These are phyloP conservation scores for Eucriotettix oculatus DNA, from an alignment of 2,888 invertebrate genomes.

Conservation along the genomic window DNA sequence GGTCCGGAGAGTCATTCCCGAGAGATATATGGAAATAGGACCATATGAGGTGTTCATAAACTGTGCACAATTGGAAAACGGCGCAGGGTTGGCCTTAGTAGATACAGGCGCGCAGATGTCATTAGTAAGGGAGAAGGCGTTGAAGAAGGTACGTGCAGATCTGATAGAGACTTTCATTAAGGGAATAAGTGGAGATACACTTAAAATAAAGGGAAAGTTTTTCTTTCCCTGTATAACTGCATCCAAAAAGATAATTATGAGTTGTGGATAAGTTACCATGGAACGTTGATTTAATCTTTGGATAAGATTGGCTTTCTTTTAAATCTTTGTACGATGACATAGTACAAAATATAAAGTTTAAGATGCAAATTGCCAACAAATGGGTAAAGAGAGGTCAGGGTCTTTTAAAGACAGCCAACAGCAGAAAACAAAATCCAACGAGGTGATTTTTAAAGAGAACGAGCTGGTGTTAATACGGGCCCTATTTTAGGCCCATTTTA, in stretches of 20 bases:
- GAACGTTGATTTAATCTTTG: too few relatives aligned
- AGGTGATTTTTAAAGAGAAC: too few relatives aligned
- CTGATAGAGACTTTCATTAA: not conserved
- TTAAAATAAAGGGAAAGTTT: not conserved
- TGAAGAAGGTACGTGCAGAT: not conserved
- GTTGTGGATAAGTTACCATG: not conserved
- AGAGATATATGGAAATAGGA: not conserved
- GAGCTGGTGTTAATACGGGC: too few relatives aligned
- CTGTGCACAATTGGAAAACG: not conserved
- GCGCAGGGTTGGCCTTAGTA: not conserved
- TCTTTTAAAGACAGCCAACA: too few relatives aligned
- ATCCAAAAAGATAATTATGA: not conserved
- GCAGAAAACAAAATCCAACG: too few relatives aligned
- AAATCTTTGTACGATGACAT: too few relatives aligned
- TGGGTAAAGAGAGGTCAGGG: too few relatives aligned
- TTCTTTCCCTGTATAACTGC: not conserved
- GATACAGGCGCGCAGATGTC: not conserved
- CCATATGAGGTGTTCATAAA: not conserved
- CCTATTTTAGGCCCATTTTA: too few relatives aligned
- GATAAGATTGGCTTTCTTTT: too few relatives aligned
- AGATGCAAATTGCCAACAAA: too few relatives aligned
- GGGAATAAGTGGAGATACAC: not conserved
- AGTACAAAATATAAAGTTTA: too few relatives aligned
- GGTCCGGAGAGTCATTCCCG: too few relatives aligned
- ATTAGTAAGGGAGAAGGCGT: not conserved